Evolutionary conservation across 1,140 invertebrate species (phyloP).

Genomic region (Drosophila takahashii): DNA sequence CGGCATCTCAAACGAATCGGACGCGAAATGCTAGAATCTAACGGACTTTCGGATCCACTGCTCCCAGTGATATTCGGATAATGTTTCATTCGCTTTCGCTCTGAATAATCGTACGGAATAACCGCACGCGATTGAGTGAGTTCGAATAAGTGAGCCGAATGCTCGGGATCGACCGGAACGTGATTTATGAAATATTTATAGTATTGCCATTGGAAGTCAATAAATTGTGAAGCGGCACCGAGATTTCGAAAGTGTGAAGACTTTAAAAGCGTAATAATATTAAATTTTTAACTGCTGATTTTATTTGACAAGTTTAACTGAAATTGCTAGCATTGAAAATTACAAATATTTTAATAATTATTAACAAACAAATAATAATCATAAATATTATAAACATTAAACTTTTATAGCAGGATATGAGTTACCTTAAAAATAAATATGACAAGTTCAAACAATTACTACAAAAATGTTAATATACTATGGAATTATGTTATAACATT

Average conservation of each 20-base stretch:
- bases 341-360: not conserved
- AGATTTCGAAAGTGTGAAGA: conserved; percentile 10
- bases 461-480: too few species aligned
- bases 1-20: conserved; percentile 60
- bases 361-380: not conserved
- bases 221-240: conserved; percentile 22
- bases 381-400: too few species aligned
- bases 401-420: too few species aligned
- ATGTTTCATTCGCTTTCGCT: conserved; percentile 38
- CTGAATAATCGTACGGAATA: not conserved
- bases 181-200: conserved; percentile 37
- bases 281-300: not conserved
- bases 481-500: too few species aligned
- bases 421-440: too few species aligned
- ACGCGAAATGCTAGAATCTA: conserved; percentile 35
- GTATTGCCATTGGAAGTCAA: conserved; percentile 15
- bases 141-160: conserved; percentile 17
- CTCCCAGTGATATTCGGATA: conserved; percentile 29
- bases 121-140: conserved; percentile 11
- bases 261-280: not conserved
- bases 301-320: not conserved
- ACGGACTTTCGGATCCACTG: conserved; percentile 13
- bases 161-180: conserved; percentile 9
- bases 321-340: not conserved
- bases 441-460: too few species aligned